Conservation (phyloP, 2,113 vertebrate genomes). For the Halcyon senegalensis region DNA sequence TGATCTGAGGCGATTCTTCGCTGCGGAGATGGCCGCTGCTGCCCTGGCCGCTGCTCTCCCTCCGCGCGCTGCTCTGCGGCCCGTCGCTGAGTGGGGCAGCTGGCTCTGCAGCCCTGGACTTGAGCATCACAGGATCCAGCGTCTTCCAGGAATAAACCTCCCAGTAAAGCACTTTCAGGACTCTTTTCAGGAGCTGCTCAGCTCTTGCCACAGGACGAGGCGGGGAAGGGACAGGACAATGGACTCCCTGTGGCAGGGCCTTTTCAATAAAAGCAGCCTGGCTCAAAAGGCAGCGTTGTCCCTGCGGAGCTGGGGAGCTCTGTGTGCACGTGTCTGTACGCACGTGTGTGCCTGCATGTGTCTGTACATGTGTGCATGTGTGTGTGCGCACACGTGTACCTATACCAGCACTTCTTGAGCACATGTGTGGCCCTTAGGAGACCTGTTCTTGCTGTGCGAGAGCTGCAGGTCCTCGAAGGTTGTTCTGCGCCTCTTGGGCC, state of each 20-base stretch:
- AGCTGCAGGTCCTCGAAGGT: neutral
- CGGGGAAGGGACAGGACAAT: neutral
- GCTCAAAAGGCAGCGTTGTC: conserved; percentile 2
- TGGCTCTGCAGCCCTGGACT: conserved; percentile 25
- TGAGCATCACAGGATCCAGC: conserved; percentile 47
- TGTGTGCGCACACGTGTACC: fast-evolving
- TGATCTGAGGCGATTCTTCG: neutral
- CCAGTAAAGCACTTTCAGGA: conserved; percentile 59
- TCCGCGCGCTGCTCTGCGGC: neutral
- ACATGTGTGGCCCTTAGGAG: fast-evolving
- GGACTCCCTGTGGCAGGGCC: neutral
- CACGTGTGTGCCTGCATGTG: neutral
- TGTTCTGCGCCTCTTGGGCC: neutral
- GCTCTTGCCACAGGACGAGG: neutral
- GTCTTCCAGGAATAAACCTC: conserved; percentile 62
- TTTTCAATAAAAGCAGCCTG: conserved; percentile 69
- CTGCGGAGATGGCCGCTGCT: neutral
- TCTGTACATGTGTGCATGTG: neutral
- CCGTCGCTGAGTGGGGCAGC: neutral
- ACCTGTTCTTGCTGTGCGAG: neutral
- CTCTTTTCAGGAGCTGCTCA: conserved; percentile 44
- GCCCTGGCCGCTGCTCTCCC: neutral
- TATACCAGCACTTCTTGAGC: neutral
- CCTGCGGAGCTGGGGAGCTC: neutral
- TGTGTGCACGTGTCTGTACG: neutral